Base-by-base conservation (phyloP, 2,113 vertebrate genomes). In the Bufo bufo region DNA sequence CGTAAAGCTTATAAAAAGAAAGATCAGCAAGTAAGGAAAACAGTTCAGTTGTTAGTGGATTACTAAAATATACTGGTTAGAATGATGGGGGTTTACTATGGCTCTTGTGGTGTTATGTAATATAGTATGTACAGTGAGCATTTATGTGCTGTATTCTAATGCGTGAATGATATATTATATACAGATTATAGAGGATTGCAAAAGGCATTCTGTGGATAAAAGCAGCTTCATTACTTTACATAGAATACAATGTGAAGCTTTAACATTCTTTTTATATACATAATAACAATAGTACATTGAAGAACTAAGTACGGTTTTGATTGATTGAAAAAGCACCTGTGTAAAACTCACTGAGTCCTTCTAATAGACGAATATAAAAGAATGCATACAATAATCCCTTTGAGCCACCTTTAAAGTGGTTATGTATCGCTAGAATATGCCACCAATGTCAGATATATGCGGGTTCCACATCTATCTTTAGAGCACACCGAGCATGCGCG, bases 121-220 rank as follows among this genome's bases (percentile, higher is more conserved):
- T 54, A 52, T 54, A 20, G 77, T 50, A 17, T 61, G 56, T 47
- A 81, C 54, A 45, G 23, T 17, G 54, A 43, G 78, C n/a, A 59
- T 59, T 80, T 59, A 80, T 43, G 56, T 19, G 78, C 14, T 17
- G 58, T 3, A 81, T 81, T 56, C 78, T 59, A 45, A 81, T 56
- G n/a, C 20, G 43, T 33, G 52, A 79, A 79, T 79, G 54, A 54
- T 72, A 33, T 45, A 72, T 72, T 72, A 56, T 16, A 56, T 43
- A 43, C 50, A 80, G 54, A 58, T 56, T 81, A 45, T 61, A 81
- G 58, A 81, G 54, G 77, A 80, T 56, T 58, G 23, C 33, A 59
- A 14, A 79, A 58, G 77, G n/a, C 52, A 33, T 56, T 79, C 43
- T 58, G 50, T 79, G n/a, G 77, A 47, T 79, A 54, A 79, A 81